Evolutionary conservation across 1,140 invertebrate species (phyloP).

Genomic region (Procambarus clarkii): DNA sequence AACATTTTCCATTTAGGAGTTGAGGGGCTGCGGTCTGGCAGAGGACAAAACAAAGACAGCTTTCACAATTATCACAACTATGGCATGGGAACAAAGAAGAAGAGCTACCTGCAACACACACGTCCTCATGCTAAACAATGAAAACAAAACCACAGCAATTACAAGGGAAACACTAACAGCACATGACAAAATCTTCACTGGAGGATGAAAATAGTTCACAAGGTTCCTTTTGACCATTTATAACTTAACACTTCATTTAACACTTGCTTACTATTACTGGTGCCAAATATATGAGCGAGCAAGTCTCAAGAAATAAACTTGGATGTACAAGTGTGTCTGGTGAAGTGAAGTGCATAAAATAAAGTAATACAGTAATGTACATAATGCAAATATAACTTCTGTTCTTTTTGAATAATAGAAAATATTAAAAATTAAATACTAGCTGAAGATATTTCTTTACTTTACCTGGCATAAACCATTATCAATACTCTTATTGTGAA

Average conservation of each 20-base stretch:
- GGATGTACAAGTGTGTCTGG: no score
- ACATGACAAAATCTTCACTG: not conserved
- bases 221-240: not conserved
- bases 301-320: no score
- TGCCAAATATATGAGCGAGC: no score
- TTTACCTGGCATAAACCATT: no score
- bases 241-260: not conserved
- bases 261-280: no score
- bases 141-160: slow-evolving; percentile 1
- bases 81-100: not conserved
- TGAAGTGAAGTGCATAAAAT: no score
- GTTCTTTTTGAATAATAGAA: no score
- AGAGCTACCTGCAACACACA: not conserved
- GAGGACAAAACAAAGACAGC: not conserved
- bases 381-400: no score
- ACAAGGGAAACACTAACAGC: not conserved
- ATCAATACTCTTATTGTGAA: no score
- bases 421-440: no score
- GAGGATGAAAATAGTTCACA: not conserved
- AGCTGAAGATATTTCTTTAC: no score
- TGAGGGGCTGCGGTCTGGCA: slow-evolving; percentile 8
- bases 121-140: not conserved
- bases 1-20: not conserved
- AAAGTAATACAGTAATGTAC: no score
- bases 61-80: not conserved